Percentiles rank a stretch among this genome's conserved stretches.
phyloP scores from a whole-genome alignment of 1,140 invertebrate genomes.

The Cecropterus lyciades region DNA sequence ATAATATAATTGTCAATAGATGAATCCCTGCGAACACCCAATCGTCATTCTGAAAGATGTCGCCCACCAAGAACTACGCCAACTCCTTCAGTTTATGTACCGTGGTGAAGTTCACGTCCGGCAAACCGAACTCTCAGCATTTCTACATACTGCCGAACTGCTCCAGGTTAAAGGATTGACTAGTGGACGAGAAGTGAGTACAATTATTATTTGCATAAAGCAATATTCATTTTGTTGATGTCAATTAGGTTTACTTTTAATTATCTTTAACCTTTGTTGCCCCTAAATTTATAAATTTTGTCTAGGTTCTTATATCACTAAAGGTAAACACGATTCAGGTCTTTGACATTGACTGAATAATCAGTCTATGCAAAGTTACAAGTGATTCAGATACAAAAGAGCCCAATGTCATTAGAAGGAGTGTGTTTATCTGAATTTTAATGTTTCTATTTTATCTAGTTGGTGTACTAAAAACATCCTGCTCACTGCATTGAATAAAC shows the following conservation, averaged over 20 bases:
- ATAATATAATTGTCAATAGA: constrained; percentile 74
- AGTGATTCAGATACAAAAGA: too few relatives aligned
- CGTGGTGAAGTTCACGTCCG: constrained; percentile 93
- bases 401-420: not conserved
- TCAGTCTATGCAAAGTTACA: constrained; percentile 1
- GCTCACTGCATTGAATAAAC: too few relatives aligned
- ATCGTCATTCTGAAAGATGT: constrained; percentile 93
- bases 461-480: too few relatives aligned
- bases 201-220: not conserved
- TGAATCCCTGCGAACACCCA: constrained; percentile 93
- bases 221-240: not conserved
- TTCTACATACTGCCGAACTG: constrained; percentile 92
- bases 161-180: constrained; percentile 92
- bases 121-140: constrained; percentile 90
- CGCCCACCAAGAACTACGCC: constrained; percentile 89
- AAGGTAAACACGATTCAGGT: constrained; percentile 4
- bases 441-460: too few relatives aligned
- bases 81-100: constrained; percentile 93
- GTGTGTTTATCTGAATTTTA: not conserved
- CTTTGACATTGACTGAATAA: not conserved
- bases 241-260: not conserved
- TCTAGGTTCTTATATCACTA: not conserved
- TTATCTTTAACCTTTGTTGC: constrained; percentile 9
- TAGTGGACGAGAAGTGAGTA: constrained; percentile 66
- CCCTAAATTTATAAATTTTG: constrained; percentile 8